A percentile compares a stretch with the other conserved stretches of the same genome.
phyloP scores from a whole-genome alignment of 1,140 invertebrate genomes.

The Penaeus indicus region DNA sequence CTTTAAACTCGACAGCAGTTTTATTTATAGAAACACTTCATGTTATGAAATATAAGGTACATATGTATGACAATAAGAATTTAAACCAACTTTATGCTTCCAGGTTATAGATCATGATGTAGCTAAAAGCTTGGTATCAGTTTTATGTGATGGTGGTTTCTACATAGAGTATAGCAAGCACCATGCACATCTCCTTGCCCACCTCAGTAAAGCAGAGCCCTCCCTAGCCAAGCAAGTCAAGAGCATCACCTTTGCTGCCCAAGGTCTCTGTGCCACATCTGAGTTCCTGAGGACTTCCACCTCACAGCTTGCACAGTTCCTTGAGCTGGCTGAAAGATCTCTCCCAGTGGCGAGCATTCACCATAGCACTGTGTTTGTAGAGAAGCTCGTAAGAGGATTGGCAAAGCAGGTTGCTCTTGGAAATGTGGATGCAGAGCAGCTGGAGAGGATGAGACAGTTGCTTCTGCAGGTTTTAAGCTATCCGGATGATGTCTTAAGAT shows the following conservation, averaged over 20 bases:
- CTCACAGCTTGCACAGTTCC: conserved; percentile 35
- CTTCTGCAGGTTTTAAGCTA: conserved; percentile 17
- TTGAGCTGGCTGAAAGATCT: conserved; percentile 35
- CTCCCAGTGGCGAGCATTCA: conserved; percentile 26
- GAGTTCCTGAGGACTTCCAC: conserved; percentile 33
- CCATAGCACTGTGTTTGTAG: conserved; percentile 37
- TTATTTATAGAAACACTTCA: no score
- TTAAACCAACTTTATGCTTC: not conserved
- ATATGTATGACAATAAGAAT: no score
- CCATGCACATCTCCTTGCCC: conserved; percentile 14
- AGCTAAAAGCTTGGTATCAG: conserved; percentile 4
- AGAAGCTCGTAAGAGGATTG: conserved; percentile 37
- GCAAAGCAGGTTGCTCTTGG: conserved; percentile 26
- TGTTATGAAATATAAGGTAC: no score
- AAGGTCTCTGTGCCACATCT: conserved; percentile 22
- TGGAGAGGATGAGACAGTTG: conserved; percentile 5
- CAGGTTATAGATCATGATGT: conserved; percentile 44
- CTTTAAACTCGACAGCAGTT: no score
- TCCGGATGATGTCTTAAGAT: conserved; percentile 26
- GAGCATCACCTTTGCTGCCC: conserved; percentile 40
- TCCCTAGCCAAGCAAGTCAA: conserved; percentile 4
- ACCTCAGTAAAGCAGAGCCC: conserved; percentile 21
- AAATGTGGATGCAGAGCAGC: not conserved
- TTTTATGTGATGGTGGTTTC: conserved; percentile 45
- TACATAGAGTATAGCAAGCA: conserved; percentile 29